Evolutionary conservation across 2,888 invertebrate species (phyloP), one percentile per base, ranked within the genome.

Genomic region (Archaeoteleia sp.): DNA sequence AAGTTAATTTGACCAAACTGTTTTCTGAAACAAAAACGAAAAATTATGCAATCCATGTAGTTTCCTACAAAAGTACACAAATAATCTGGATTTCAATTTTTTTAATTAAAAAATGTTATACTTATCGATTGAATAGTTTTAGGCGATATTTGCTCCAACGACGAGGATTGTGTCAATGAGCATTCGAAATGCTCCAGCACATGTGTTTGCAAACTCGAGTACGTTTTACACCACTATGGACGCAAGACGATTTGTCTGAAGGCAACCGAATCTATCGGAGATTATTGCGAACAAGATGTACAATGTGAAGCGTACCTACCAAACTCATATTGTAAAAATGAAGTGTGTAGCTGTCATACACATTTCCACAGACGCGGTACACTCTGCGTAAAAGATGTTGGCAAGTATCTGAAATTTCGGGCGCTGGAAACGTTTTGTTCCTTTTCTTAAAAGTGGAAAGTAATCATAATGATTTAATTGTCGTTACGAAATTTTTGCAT

Each of bases 141-240:
- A 23, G 79, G 77, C 6, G 79, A 83, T 7, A 34, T 71, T 0
- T 86, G 86, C 58, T 46, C 65, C 7, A 71, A 55, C 9, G 80
- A 85, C 67, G 80, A 80, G 29, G 84, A 86, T 53, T 86, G 86
- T 67, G 68, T 83, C n/a, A 71, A 75, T 4, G 60, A 74, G 17
- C 70, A 83, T 66, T 79, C 86, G 17, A 70, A 76, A 40, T 86
- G 86, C 61, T 70, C 75, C 32, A 74, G 74, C 10, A 72, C 73
- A 4, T 86, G 86, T 54, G 63, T 74, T 17, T 86, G 86, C 65
- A 78, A 77, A 57, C 72, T 81, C 2, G 80, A 81, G 40, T 79
- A 84, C 65, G 77, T 83, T 9, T 48, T 75, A 5, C 84, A 82
- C 29, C 69, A 61, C 20, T 74, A 81, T 34, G n/a, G n/a, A n/a